Evolutionary conservation across 2,888 invertebrate genomes (phyloP).

Genomic region (Fissipunctia ypsillon): DNA sequence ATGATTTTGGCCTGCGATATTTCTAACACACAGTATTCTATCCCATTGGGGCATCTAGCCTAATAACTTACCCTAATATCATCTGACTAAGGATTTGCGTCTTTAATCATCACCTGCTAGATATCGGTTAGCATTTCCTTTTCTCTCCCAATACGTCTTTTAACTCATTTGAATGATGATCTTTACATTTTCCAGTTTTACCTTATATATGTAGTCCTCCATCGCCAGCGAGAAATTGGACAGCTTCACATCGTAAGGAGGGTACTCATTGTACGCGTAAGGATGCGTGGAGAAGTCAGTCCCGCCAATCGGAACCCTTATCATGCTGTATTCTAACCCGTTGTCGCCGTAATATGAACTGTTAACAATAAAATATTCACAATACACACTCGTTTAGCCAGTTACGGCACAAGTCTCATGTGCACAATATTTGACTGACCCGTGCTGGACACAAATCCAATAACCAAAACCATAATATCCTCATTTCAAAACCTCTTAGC

Average conservation of each 20-base stretch:
- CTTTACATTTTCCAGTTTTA: neutral
- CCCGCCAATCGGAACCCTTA: constrained; percentile 9
- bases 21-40: too few species aligned
- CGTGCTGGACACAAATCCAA: neutral
- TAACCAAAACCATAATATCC: neutral
- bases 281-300: neutral
- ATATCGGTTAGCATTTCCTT: too few species aligned
- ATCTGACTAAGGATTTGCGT: neutral
- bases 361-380: neutral
- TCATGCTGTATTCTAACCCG: constrained; percentile 9
- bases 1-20: too few species aligned
- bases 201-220: constrained; percentile 17
- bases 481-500: neutral
- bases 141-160: too few species aligned
- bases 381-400: neutral
- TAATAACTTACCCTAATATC: too few species aligned
- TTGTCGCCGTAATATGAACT: constrained; percentile 10
- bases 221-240: constrained; percentile 11
- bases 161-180: neutral
- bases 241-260: constrained; percentile 11
- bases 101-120: neutral
- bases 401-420: neutral
- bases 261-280: constrained; percentile 12
- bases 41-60: too few species aligned
- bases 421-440: neutral